Base-by-base conservation (phyloP, 2,797 vertebrate genomes). In the Lophotriccus pileatus region DNA sequence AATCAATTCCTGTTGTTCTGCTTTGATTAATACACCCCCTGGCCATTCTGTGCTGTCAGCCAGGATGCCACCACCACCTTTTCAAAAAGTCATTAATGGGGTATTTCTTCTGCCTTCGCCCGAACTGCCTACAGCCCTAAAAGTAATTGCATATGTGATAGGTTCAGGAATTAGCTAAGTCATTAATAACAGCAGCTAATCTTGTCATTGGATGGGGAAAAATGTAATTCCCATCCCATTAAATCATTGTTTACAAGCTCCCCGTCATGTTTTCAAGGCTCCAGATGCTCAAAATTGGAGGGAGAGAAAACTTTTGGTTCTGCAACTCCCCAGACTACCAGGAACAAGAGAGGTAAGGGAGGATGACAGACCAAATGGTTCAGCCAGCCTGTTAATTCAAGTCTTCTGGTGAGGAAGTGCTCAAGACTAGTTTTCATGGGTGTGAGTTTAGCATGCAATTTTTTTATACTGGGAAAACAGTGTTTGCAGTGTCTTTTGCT, bases 171-270 rank as follows among this genome's bases (percentile, higher is more conserved):
- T 96, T 93, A 96, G 95, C 39, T 58, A 93, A 90, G 64, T 84
- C 93, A 94, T 96, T 95, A 97, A 96, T 94, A 96, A 95, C 89
- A 78, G 52, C 56, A 59, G 81, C 95, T 97, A 84, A 94, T 95
- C 79, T 66, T 94, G 84, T 87, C 30, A 25, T 28, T n/a, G 8
- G 24, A 77, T 94, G 55, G 58, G 78, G 58, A 84, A 90, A 89
- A 93, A 91, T 80, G 62, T 69, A 95, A 95, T 94, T 82, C 49
- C 49, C 73, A 62, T 82, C 53, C 67, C 69, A 49, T 72, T 73
- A 93, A 87, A 83, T 78, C 69, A 84, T 41, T 59, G 66, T 79
- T 93, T 84, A 92, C 79, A 91, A 89, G 91, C 39, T 84, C 10
- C 58, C 60, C 14, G 37, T 53, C 36, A 84, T 36, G 43, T 50